Evolutionary conservation across 2,888 invertebrate species (phyloP).

Genomic region (Amorpha juglandis): DNA sequence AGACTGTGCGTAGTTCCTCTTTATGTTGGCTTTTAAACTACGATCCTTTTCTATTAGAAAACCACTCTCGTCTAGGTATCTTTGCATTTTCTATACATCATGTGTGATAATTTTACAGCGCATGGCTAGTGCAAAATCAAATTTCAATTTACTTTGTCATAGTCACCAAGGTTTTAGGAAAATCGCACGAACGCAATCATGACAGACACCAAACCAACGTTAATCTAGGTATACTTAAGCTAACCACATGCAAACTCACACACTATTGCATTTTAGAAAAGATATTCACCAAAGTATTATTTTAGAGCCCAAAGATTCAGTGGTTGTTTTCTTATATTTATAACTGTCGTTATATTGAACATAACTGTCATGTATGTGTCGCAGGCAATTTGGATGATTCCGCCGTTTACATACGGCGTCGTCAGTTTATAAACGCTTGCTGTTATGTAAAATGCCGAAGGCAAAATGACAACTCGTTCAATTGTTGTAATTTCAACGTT

Average conservation of each 20-base stretch:
- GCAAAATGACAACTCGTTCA: no score
- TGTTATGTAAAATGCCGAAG: no score
- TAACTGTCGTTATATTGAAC: no score
- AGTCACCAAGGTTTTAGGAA: conserved; percentile 20
- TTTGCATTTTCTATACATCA: not conserved
- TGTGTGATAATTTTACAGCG: conserved; percentile 5
- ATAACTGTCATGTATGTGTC: no score
- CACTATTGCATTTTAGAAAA: not conserved
- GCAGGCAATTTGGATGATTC: no score
- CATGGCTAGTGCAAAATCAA: conserved; percentile 1
- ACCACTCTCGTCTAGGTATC: not conserved
- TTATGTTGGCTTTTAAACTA: conserved; percentile 2
- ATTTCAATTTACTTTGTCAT: conserved; percentile 17
- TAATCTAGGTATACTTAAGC: not conserved
- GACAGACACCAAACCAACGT: conserved; percentile 4
- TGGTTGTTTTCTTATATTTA: no score
- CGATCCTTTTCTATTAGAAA: not conserved
- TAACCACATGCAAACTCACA: not conserved
- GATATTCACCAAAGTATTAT: not conserved
- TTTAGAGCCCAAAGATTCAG: no score
- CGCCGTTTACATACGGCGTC: no score
- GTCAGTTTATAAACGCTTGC: no score
- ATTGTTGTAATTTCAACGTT: no score
- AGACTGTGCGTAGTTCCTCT: conserved; percentile 1
- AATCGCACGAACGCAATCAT: conserved; percentile 14